Conservation (phyloP, 2,113 vertebrate genomes). For the Nycticebus coucang region DNA sequence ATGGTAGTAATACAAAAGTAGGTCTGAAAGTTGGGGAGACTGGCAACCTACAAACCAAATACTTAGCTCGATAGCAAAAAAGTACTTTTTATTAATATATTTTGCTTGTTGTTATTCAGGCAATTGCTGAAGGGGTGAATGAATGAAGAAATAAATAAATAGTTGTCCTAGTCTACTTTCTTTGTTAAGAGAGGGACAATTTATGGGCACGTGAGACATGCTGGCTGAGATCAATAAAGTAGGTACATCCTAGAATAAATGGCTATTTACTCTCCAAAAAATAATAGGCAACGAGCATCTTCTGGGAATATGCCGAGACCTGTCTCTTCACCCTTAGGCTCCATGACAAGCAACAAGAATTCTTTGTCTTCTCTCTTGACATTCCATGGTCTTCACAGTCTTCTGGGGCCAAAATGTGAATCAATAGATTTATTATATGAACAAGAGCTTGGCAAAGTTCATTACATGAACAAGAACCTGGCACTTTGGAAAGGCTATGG, state of each 20-base stretch:
- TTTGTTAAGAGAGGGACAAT: conserved; percentile 13
- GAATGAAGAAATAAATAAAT: not conserved
- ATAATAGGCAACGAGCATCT: not conserved
- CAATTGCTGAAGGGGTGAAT: not conserved
- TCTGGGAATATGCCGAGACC: not conserved
- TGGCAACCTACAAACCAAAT: not conserved
- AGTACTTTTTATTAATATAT: not conserved
- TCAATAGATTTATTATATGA: conserved; percentile 52
- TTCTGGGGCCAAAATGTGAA: conserved; percentile 26
- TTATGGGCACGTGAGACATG: not conserved
- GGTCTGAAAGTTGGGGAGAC: not conserved
- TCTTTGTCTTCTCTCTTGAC: conserved; percentile 51
- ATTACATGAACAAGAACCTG: not conserved
- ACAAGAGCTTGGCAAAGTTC: conserved; percentile 12
- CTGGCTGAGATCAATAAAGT: not conserved
- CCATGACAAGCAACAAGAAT: not conserved
- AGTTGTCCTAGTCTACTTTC: not conserved
- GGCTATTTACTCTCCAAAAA: not conserved
- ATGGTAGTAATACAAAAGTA: not conserved
- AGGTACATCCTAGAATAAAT: conserved; percentile 6
- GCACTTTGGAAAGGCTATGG: conserved; percentile 22
- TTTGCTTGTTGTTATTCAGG: conserved; percentile 26
- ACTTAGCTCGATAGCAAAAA: conserved; percentile 33
- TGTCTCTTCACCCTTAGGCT: conserved; percentile 2
- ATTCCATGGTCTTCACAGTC: conserved; percentile 44